A percentile compares a stretch with the other conserved stretches of the same genome.
Conservation (phyloP, 2,888 invertebrate genomes). For the Leucophenga montana region DNA sequence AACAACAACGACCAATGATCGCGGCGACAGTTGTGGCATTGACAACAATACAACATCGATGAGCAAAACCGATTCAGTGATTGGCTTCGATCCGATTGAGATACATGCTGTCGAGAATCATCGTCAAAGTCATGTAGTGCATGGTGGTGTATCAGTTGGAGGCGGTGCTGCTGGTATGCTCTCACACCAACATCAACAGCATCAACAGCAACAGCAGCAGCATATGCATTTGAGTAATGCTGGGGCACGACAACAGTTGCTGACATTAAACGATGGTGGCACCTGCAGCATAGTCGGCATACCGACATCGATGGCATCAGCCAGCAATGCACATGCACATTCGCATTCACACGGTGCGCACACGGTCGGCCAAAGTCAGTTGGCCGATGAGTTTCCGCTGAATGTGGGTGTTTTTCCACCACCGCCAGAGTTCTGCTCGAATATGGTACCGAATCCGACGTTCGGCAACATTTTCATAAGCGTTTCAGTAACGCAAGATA, state of each 20-base stretch:
- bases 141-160: constrained; percentile 37
- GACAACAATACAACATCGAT: constrained; percentile 77
- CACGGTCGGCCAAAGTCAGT: constrained; percentile 49
- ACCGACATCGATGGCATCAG: constrained; percentile 61
- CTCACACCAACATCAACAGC: constrained; percentile 39
- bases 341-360: constrained; percentile 42
- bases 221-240: constrained; percentile 48
- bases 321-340: constrained; percentile 35
- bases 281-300: constrained; percentile 69
- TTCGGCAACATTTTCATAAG: constrained; percentile 86
- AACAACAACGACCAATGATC: constrained; percentile 80
- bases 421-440: constrained; percentile 77
- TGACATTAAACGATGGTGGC: constrained; percentile 65
- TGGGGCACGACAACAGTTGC: constrained; percentile 61
- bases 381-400: constrained; percentile 73
- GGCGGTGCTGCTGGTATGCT: constrained; percentile 36
- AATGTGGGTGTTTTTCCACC: constrained; percentile 75
- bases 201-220: constrained; percentile 41
- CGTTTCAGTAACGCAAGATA: constrained; percentile 84
- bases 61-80: constrained; percentile 74
- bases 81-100: constrained; percentile 78
- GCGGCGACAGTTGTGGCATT: constrained; percentile 77
- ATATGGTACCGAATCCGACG: constrained; percentile 71
- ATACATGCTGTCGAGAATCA: constrained; percentile 76
- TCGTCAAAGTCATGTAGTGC: constrained; percentile 47